Evolutionary conservation across 2,888 invertebrate genomes (phyloP).

Genomic region (Cloeon dipterum): DNA sequence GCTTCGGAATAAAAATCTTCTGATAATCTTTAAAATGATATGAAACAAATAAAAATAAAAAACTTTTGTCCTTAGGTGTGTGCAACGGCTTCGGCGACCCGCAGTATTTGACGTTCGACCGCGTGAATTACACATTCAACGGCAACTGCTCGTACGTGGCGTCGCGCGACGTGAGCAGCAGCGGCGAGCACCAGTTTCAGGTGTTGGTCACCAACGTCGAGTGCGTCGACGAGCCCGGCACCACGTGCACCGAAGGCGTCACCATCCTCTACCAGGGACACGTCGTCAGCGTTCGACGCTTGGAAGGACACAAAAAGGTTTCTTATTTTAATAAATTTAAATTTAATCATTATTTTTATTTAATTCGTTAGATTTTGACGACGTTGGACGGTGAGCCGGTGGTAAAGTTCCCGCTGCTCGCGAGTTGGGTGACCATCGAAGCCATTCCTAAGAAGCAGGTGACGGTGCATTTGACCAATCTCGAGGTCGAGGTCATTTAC

Average conservation of each 20-base stretch:
- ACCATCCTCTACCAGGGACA: slow-evolving; percentile 41
- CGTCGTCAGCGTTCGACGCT: slow-evolving; percentile 21
- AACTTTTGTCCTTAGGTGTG: too few relatives aligned
- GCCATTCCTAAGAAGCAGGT: slow-evolving; percentile 35
- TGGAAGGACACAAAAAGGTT: slow-evolving; percentile 11
- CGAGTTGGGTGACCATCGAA: slow-evolving; percentile 35
- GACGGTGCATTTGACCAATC: slow-evolving; percentile 33
- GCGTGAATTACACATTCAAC: slow-evolving; percentile 50
- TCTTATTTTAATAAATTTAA: not conserved
- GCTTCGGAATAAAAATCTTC: too few relatives aligned
- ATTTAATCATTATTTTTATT: slow-evolving; percentile 5
- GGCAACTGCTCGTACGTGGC: slow-evolving; percentile 71
- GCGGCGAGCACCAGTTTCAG: slow-evolving; percentile 19
- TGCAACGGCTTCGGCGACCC: slow-evolving; percentile 58
- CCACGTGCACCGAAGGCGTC: slow-evolving; percentile 41
- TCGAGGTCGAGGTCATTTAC: slow-evolving; percentile 42
- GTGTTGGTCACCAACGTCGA: slow-evolving; percentile 47
- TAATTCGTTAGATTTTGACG: slow-evolving; percentile 26
- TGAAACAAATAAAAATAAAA: too few relatives aligned
- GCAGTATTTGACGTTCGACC: slow-evolving; percentile 64
- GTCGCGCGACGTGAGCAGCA: slow-evolving; percentile 29
- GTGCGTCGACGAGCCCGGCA: slow-evolving; percentile 30
- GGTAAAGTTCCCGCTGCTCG: slow-evolving; percentile 26
- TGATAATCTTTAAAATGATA: too few relatives aligned
- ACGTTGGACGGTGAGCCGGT: slow-evolving; percentile 23